A percentile compares a stretch with the other conserved stretches of the same genome.
Evolutionary conservation across 2,888 invertebrate species (phyloP).

Genomic region (Troides oblongomaculatus): DNA sequence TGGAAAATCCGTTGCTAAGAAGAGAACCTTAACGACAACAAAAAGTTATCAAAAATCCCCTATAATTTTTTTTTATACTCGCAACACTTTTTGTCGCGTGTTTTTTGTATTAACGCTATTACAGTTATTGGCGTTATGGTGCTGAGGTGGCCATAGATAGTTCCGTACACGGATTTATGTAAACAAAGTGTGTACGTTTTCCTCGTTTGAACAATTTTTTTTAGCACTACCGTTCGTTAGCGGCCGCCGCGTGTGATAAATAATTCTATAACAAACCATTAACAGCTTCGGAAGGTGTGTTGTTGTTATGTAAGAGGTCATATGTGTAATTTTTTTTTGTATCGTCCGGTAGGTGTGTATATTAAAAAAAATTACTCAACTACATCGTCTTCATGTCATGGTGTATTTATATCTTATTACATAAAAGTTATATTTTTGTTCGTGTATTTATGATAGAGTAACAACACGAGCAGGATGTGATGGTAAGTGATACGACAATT

Average conservation of each 20-base stretch:
- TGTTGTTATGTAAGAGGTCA: slow-evolving; percentile 13
- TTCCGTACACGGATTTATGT: slow-evolving; percentile 18
- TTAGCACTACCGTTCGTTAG: slow-evolving; percentile 41
- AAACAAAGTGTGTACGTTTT: slow-evolving; percentile 32
- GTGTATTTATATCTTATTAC: too few relatives aligned
- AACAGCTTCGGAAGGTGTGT: slow-evolving; percentile 5
- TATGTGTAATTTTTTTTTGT: slow-evolving; percentile 1
- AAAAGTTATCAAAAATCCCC: not conserved
- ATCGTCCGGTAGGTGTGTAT: not conserved
- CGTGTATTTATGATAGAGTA: too few relatives aligned
- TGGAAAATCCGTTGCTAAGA: slow-evolving; percentile 4
- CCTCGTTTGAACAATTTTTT: slow-evolving; percentile 40
- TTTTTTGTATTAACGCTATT: slow-evolving; percentile 21
- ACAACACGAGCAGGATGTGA: too few relatives aligned
- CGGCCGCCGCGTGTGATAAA: slow-evolving; percentile 39
- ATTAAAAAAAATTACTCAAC: not conserved
- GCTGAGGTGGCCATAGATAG: not conserved
- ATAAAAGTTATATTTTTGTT: too few relatives aligned
- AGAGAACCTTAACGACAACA: not conserved
- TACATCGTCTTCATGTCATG: not conserved
- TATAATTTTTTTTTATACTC: not conserved
- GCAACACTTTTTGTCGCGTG: slow-evolving; percentile 18
- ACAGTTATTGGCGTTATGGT: slow-evolving; percentile 10
- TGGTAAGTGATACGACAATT: too few relatives aligned
- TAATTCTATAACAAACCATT: slow-evolving; percentile 28